phyloP scores from a whole-genome alignment of 2,113 vertebrate species.

The Grantiella picta region DNA sequence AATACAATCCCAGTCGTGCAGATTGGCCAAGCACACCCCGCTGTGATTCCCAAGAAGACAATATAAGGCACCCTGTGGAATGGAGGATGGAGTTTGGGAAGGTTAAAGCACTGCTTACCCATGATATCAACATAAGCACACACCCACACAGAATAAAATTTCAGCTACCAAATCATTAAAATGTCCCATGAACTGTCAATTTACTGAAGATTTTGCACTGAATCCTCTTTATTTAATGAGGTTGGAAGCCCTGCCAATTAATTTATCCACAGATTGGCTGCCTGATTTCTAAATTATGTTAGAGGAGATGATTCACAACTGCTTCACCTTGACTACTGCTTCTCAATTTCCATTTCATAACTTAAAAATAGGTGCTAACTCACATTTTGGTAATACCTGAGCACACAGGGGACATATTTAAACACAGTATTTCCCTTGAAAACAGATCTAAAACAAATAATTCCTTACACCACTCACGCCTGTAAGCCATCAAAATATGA shows the following conservation, averaged over 20 bases:
- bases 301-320: background rate
- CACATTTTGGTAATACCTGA: background rate
- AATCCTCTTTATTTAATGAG: background rate
- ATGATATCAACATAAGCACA: fast-evolving
- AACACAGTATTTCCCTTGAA: background rate
- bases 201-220: background rate
- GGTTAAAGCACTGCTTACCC: background rate
- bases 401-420: background rate
- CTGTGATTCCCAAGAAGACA: slow-evolving; percentile 94
- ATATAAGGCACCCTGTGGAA: slow-evolving; percentile 90
- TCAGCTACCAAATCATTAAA: background rate
- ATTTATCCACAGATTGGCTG: background rate
- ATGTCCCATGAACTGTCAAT: background rate
- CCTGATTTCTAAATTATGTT: background rate
- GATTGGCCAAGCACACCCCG: slow-evolving; percentile 90
- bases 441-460: background rate
- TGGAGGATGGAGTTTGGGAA: background rate
- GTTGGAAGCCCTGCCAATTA: background rate
- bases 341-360: background rate
- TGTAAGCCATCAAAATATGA: background rate
- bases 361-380: background rate
- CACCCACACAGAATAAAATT: background rate
- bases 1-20: slow-evolving; percentile 97
- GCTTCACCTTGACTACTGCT: background rate
- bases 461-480: background rate